phyloP scores from a whole-genome alignment of 2,888 invertebrate species.

The Drosophila phalerata region DNA sequence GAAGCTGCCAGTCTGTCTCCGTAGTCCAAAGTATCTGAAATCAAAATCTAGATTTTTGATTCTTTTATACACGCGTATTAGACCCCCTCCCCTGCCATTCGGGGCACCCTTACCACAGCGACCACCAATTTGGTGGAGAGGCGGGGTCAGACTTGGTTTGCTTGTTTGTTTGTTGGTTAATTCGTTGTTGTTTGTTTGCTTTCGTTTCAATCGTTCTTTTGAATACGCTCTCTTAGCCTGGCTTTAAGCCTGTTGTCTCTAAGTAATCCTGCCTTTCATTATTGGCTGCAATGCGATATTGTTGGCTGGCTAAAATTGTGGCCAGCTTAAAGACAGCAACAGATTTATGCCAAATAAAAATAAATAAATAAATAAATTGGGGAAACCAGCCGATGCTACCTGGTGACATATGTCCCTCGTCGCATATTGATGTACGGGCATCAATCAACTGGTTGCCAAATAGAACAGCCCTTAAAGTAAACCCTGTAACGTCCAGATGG shows the following conservation, averaged over 20 bases:
- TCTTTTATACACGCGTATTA: conserved; percentile 74
- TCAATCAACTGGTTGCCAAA: conserved; percentile 53
- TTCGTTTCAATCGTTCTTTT: conserved; percentile 58
- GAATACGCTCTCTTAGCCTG: conserved; percentile 49
- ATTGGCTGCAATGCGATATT: conserved; percentile 28
- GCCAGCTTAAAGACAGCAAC: conserved; percentile 30
- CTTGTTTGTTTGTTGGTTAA: conserved; percentile 39
- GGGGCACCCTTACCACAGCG: conserved; percentile 30
- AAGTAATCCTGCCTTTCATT: conserved; percentile 72
- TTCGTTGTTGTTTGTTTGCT: conserved; percentile 54
- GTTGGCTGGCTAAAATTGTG: conserved; percentile 40
- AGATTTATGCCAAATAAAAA: conserved; percentile 30
- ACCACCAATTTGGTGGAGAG: conserved; percentile 14
- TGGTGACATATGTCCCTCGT: conserved; percentile 23
- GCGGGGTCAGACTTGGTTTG: conserved; percentile 22
- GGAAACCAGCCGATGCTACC: conserved; percentile 16
- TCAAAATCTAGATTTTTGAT: conserved; percentile 78
- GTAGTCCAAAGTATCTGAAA: conserved; percentile 69
- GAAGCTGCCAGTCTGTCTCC: conserved; percentile 43
- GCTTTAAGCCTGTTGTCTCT: conserved; percentile 75
- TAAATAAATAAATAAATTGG: conserved; percentile 38
- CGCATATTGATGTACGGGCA: conserved; percentile 59
- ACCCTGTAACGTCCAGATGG: background rate
- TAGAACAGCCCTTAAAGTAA: background rate
- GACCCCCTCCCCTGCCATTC: background rate